phyloP scores from a whole-genome alignment of 2,113 vertebrate species.

The Forbesichthys papilliferus region DNA sequence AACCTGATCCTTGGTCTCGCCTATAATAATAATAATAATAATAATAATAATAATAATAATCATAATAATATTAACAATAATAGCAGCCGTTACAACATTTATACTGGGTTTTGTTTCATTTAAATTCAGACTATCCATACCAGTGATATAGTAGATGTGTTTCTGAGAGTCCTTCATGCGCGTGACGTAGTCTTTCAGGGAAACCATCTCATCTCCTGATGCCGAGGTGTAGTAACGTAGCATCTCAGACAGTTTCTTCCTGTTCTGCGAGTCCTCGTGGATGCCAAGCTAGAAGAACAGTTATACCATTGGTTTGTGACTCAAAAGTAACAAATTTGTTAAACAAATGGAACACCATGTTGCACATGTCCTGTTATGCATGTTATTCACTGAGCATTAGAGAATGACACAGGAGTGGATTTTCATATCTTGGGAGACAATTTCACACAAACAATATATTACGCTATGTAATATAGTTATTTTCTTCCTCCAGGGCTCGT shows the following conservation, averaged over 20 bases:
- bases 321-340: not conserved
- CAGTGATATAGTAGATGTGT: constrained; percentile 97
- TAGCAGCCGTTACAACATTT: not conserved
- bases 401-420: too few species aligned
- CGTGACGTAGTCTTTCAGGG: constrained; percentile 93
- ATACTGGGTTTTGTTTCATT: not conserved
- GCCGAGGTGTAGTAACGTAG: constrained; percentile 92
- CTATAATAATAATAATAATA: constrained; percentile 39
- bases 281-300: constrained; percentile 86
- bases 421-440: too few species aligned
- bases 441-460: too few species aligned
- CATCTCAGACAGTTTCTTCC: constrained; percentile 92
- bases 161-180: constrained; percentile 98
- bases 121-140: constrained; percentile 56
- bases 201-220: constrained; percentile 94
- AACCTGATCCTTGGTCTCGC: constrained; percentile 82
- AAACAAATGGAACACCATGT: not conserved
- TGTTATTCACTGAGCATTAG: not conserved
- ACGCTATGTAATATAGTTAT: too few species aligned
- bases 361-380: too few species aligned
- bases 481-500: too few species aligned
- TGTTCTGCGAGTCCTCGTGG: constrained; percentile 95
- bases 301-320: not conserved
- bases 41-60: not conserved
- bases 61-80: too few species aligned